A percentile compares a stretch with the other conserved stretches of the same genome.
phyloP scores from a whole-genome alignment of 2,113 vertebrate species.

The Limnothrissa miodon region DNA sequence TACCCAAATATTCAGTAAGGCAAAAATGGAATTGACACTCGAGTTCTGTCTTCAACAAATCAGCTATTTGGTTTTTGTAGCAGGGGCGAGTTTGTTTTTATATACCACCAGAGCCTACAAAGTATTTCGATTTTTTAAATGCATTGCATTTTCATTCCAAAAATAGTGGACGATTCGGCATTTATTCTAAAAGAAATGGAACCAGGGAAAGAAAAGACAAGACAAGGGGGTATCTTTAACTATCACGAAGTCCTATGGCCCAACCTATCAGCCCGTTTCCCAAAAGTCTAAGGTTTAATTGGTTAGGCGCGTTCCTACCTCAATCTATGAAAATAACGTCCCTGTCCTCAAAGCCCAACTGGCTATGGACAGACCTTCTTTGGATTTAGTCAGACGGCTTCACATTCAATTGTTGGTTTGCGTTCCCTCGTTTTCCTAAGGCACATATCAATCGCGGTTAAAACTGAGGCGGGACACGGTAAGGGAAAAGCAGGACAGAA shows the following conservation, averaged over 20 bases:
- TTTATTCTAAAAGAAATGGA: neutral
- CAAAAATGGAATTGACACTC: conserved; percentile 11
- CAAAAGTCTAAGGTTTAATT: neutral
- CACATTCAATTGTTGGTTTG: neutral
- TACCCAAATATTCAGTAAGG: conserved; percentile 4
- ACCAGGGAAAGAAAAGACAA: conserved; percentile 19
- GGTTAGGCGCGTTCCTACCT: neutral
- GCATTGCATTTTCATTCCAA: neutral
- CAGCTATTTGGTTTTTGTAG: neutral
- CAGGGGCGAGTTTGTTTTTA: neutral
- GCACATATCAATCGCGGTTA: neutral
- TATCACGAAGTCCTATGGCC: neutral
- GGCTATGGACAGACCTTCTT: conserved; percentile 1
- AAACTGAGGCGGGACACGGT: neutral
- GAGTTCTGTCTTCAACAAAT: neutral
- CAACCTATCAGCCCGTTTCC: neutral
- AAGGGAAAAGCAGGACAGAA: neutral
- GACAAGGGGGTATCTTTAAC: conserved; percentile 2
- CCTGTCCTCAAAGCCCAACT: neutral
- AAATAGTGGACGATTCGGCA: neutral
- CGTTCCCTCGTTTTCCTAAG: conserved; percentile 17
- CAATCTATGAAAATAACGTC: neutral
- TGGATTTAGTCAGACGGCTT: neutral
- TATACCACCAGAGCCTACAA: neutral
- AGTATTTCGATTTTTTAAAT: neutral